Evolutionary conservation across 2,888 invertebrate species (phyloP), one percentile per base, ranked within the genome.

Genomic region (Drosophila flavopinicola): DNA sequence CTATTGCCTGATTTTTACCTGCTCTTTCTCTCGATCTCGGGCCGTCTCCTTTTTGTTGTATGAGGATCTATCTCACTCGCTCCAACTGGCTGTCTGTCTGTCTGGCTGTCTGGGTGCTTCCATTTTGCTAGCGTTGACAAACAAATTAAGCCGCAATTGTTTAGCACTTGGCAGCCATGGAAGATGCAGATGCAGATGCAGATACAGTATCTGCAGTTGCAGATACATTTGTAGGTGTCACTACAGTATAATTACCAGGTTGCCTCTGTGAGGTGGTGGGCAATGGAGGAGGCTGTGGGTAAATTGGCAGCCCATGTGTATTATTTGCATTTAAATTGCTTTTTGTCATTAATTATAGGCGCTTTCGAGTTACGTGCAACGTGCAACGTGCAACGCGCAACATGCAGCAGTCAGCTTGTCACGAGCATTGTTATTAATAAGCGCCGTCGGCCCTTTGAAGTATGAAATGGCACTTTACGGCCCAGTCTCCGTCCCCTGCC

Each of bases 101-200:
- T 2, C 20, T 20, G 20, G 2, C 20, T 20, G 20, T 2, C 20
- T 20, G 20, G 2, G 2, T 20, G 20, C 20, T 24, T 57, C 44
- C 47, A 29, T 38, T 51, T 58, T 58, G 41, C 48, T 56, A 52
- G 49, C 39, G 73, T 48, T 71, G 76, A 68, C 76, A 83, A 78
- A 71, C 71, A 78, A 83, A 75, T 71, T 78, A 78, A 64, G 68
- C 49, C 51, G 47, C 63, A 61, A 70, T 70, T 77, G 74, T 45
- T 71, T 63, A 71, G 59, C 59, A 57, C 72, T 71, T 63, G 63
- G 27, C 27, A 47, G 27, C 35, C 41, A 38, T 38, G 33, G 29
- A 49, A 63, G 47, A 33, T 49, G 23, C 11, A 57, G 42, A 11
- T 13, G 33, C 38, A 49, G 27, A 1, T 25, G 37, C 52, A 52